Evolutionary conservation across 1,140 invertebrate genomes (phyloP), one percentile per base, ranked within the genome.

Genomic region (Heliconius hermathena): DNA sequence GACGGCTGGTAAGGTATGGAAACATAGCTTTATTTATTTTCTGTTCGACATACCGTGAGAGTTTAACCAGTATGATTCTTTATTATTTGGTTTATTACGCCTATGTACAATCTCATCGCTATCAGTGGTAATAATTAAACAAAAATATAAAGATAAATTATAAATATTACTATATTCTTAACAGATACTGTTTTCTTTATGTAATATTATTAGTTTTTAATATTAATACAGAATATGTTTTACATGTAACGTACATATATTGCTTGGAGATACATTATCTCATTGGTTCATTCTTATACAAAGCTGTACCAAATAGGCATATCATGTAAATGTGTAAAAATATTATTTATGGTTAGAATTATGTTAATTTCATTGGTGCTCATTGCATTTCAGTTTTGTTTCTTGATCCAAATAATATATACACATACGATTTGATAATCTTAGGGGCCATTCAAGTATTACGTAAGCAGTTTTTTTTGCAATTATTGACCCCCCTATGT

Each of bases 311-410:
- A 81, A 76, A 78, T 76, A 77, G 78, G 78, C 73, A 57, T 76
- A 70, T 84, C 88, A 77, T 90, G 85, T 90, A 92, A 90, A 91
- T 89, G 85, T 93, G 89, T 91, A 91, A 84, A 91, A 82, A 83
- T 80, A 72, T 80, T 82, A 80, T 83, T 85, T 83, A 85, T 83
- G 73, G 74, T 80, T 82, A 82, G 60, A 66, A 81, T 81, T 80
- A 77, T 79, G 76, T 84, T 87, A 85, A 87, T 84, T 86, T 84
- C 83, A 86, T 85, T 89, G 91, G 91, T 93, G 92, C 92, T 90
- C 88, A 86, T 83, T 84, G 87, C 87, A 85, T 88, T 88, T 89
- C 89, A 86, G 76, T 87, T 89, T 88, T 84, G 74, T 85, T 86
- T 88, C 82, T 75, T 71, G 73, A 85, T 66, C 26, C 60, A 75